Evolutionary conservation across 1,140 invertebrate genomes (phyloP).

Genomic region (Augochlora pura): DNA sequence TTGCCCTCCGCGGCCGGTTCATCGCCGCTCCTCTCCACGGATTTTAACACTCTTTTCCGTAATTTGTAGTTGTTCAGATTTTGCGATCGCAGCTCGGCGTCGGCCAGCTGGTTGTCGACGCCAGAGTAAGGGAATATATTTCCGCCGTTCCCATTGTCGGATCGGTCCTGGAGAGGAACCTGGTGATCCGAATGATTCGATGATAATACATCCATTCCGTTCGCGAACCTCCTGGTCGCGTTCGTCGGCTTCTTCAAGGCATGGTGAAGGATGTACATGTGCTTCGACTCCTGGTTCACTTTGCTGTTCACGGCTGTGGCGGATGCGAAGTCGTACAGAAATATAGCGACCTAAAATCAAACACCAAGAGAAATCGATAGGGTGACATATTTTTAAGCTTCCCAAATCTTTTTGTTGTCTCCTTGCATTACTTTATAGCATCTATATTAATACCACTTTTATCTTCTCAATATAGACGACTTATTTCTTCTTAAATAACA

Average conservation of each 20-base stretch:
- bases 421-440: too few species aligned
- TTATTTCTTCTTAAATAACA: too few species aligned
- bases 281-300: constrained; percentile 74
- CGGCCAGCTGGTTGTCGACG: constrained; percentile 30
- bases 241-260: constrained; percentile 58
- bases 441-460: too few species aligned
- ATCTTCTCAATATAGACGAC: too few species aligned
- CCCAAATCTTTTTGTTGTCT: too few species aligned
- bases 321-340: constrained; percentile 77
- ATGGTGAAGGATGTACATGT: constrained; percentile 74
- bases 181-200: constrained; percentile 42
- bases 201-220: constrained; percentile 5
- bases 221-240: constrained; percentile 37
- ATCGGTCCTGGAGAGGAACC: constrained; percentile 54
- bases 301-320: constrained; percentile 71
- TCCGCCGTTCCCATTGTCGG: constrained; percentile 47
- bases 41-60: constrained; percentile 65
- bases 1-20: constrained; percentile 57
- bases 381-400: too few species aligned
- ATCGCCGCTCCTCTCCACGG: constrained; percentile 49
- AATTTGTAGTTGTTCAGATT: constrained; percentile 72
- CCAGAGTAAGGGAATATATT: constrained; percentile 24
- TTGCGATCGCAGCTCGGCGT: constrained; percentile 64
- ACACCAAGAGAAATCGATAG: neutral
- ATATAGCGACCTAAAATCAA: constrained; percentile 72